These are phyloP conservation scores for Gopherus flavomarginatus DNA, from an alignment of 2,113 vertebrate genomes.

Conservation along the genomic window DNA sequence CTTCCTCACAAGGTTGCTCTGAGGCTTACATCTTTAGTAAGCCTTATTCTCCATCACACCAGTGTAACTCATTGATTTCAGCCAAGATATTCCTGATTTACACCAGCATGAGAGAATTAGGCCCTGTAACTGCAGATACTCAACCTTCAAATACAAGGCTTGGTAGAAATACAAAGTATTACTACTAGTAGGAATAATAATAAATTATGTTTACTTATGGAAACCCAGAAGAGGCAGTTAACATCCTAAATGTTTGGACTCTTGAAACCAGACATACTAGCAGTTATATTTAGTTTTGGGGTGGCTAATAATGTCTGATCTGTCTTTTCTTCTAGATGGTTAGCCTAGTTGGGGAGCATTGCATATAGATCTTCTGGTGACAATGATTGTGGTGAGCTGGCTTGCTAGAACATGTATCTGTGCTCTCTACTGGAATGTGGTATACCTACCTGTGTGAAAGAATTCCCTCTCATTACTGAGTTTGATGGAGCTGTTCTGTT, in stretches of 20 bases:
- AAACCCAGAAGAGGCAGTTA: not conserved
- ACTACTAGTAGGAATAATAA: not conserved
- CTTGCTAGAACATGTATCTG: constrained; percentile 12
- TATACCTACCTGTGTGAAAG: not conserved
- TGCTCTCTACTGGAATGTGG: not conserved
- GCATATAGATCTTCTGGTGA: not conserved
- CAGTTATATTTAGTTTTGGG: not conserved
- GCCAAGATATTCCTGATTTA: not conserved
- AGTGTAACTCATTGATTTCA: not conserved
- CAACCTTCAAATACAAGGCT: not conserved
- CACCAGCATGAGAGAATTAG: not conserved
- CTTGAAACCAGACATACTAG: not conserved
- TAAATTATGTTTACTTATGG: not conserved
- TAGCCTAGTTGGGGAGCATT: not conserved
- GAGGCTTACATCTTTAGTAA: not conserved
- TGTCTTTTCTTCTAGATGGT: not conserved
- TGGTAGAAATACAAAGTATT: not conserved
- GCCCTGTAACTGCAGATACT: not conserved
- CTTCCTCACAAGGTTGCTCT: not conserved
- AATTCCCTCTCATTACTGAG: not conserved
- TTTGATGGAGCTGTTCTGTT: not conserved
- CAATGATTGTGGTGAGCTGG: not conserved
- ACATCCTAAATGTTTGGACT: not conserved
- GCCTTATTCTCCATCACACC: not conserved
- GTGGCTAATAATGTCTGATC: not conserved